Conservation (phyloP, 2,113 vertebrate genomes). For the Dipodomys stephensi region DNA sequence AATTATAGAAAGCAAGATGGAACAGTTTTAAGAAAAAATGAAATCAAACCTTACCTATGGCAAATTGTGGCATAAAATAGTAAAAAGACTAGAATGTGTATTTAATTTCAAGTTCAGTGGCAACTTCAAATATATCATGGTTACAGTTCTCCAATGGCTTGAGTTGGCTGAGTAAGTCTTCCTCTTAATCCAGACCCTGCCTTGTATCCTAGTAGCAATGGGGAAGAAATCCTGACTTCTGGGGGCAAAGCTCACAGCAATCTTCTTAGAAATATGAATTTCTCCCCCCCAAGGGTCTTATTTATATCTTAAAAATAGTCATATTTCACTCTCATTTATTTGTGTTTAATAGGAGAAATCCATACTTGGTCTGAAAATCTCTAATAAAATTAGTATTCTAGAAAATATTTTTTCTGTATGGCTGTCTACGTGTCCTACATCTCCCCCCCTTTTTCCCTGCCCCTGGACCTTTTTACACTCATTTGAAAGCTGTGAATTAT, state of each 20-base stretch:
- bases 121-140: neutral
- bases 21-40: neutral
- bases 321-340: neutral
- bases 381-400: slow-evolving; percentile 3
- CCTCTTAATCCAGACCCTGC: neutral
- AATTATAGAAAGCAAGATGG: slow-evolving; percentile 36
- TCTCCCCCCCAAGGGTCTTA: neutral
- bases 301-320: slow-evolving; percentile 40
- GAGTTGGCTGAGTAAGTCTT: neutral
- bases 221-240: neutral
- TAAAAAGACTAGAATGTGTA: neutral
- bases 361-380: neutral
- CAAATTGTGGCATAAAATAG: neutral
- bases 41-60: neutral
- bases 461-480: neutral
- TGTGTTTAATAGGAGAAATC: neutral
- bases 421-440: neutral
- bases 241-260: neutral
- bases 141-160: neutral
- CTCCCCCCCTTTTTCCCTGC: too few species aligned
- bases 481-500: neutral
- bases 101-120: neutral
- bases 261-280: neutral
- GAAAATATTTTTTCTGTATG: neutral
- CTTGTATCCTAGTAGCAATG: neutral